Evolutionary conservation across 2,888 invertebrate genomes (phyloP), one percentile per base, ranked within the genome.

Genomic region (Pseudeuparius sepicola): DNA sequence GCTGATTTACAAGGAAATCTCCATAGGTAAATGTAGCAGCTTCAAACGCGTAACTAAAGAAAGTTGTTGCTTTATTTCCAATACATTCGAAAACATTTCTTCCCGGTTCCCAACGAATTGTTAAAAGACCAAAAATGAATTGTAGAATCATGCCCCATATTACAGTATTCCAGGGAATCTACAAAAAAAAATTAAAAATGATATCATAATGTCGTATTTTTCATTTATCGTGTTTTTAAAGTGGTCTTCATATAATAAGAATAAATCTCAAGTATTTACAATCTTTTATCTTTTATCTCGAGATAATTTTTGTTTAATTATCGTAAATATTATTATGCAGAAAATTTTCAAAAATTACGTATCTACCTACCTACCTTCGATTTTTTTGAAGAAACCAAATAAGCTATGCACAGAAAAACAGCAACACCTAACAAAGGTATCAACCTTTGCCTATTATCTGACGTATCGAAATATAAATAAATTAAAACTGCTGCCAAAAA

Each of bases 11-110:
- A 0, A 86, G 63, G 1, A 67, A 53, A 1, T 76, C 66, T 0
- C 89, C 88, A 53, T 85, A 97, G 0, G 92, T 84, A 55, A 96
- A 93, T 1, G 67, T 68, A 0, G 89, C 78, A 0, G 94, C 96
- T 0, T 73, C 70, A 37, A 79, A 69, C 0, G 88, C 78, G 55
- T 79, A 94, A 4, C 70, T 67, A 32, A 97, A 63, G 54, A 97
- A 93, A 0, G 70, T 71, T 2, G 83, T 75, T 1, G 77, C 73
- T 51, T 70, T 70, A 35, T 67, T 60, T 2, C 80, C 77, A 15
- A 77, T 48, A 46, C 76, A 79, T 32, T 68, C 56, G 43, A 90
- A 71, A 4, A 87, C 74, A 1, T 64, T 55, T 25, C 84, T 66
- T 0, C 94, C 94, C 1, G 78, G 64, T 2, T 73, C 66, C 88